phyloP scores from a whole-genome alignment of 2,113 vertebrate species.

The Vicugna pacos region DNA sequence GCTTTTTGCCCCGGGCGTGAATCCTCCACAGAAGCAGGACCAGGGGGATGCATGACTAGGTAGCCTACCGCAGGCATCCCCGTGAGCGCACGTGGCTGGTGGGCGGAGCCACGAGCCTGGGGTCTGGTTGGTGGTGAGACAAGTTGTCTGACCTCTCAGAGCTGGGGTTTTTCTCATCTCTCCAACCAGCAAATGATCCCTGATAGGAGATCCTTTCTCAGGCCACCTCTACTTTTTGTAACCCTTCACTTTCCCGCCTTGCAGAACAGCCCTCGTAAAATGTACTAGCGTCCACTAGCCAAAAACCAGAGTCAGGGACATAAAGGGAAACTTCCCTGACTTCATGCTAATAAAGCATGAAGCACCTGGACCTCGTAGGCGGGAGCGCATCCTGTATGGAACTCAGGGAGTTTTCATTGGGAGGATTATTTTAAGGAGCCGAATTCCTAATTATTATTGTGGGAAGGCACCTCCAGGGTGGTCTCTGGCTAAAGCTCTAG shows the following conservation, averaged over 20 bases:
- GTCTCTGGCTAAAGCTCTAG: not conserved
- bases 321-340: not conserved
- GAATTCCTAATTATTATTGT: conserved; percentile 35
- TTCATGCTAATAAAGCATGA: not conserved
- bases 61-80: not conserved
- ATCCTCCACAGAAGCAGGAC: not conserved
- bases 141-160: not conserved
- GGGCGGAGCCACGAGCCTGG: too few species aligned
- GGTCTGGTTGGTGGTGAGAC: too few species aligned
- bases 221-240: not conserved
- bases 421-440: not conserved
- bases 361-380: not conserved
- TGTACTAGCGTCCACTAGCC: not conserved
- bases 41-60: not conserved
- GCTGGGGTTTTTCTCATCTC: not conserved
- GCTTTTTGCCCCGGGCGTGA: not conserved
- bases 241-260: not conserved
- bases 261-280: not conserved
- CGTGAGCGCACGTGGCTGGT: too few species aligned
- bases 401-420: not conserved
- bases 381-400: not conserved
- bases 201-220: not conserved
- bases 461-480: not conserved
- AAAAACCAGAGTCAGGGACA: not conserved
- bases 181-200: not conserved